These are phyloP conservation scores for Atta colombica DNA, from an alignment of 1,140 invertebrate species.

Conservation along the genomic window DNA sequence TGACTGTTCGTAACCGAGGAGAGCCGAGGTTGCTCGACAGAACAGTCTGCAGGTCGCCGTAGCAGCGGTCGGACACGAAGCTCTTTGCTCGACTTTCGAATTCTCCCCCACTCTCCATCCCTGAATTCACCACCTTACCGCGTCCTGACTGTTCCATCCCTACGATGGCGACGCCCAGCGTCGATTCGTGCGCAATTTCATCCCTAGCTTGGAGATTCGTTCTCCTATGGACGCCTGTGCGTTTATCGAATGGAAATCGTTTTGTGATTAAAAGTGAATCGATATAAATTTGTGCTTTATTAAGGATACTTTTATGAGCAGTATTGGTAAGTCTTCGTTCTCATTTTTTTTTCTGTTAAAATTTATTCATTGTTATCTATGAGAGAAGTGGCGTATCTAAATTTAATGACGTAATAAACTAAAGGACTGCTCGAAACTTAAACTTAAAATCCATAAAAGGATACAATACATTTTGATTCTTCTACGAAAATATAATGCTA, in stretches of 20 bases:
- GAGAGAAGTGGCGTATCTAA: neutral
- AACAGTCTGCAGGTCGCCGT: slow-evolving; percentile 83
- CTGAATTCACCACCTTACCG: slow-evolving; percentile 72
- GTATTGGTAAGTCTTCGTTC: slow-evolving; percentile 32
- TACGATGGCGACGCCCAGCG: slow-evolving; percentile 85
- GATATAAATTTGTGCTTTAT: neutral
- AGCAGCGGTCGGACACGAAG: slow-evolving; percentile 79
- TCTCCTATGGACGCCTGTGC: slow-evolving; percentile 51
- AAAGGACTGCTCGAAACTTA: neutral
- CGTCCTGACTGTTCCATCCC: slow-evolving; percentile 75
- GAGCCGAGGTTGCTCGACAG: slow-evolving; percentile 76
- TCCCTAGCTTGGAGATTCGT: slow-evolving; percentile 51
- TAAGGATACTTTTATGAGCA: neutral
- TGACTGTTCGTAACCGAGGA: slow-evolving; percentile 82
- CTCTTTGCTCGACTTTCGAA: slow-evolving; percentile 54
- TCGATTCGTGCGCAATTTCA: slow-evolving; percentile 66
- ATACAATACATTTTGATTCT: neutral
- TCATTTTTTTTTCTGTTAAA: neutral
- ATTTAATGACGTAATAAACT: neutral
- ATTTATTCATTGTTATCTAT: neutral
- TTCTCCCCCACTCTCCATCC: slow-evolving; percentile 55
- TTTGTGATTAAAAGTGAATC: slow-evolving; percentile 44
- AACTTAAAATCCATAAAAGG: neutral
- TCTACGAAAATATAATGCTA: neutral
- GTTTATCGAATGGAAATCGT: slow-evolving; percentile 9